Conservation (phyloP, 2,113 vertebrate species). For the Oplegnathus fasciatus region DNA sequence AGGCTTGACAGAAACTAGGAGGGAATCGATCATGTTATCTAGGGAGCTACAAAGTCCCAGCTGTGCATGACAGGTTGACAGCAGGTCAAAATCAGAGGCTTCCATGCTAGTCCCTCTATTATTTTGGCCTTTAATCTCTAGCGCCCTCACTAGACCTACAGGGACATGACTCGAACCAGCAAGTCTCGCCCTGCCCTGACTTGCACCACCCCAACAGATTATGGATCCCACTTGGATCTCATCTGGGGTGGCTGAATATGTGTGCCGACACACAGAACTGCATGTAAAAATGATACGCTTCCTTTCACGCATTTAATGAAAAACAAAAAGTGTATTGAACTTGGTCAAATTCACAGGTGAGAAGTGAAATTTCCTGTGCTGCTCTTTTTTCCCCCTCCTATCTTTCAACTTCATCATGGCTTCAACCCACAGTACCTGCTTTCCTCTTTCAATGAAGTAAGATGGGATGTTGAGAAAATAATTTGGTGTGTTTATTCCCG, state of each 20-base stretch:
- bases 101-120: conserved; percentile 25
- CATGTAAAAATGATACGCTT: conserved; percentile 33
- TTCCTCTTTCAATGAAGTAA: conserved; percentile 28
- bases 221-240: conserved; percentile 32
- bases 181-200: conserved; percentile 58
- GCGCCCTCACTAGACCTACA: conserved; percentile 58
- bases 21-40: conserved; percentile 39
- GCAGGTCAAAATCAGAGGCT: conserved; percentile 21
- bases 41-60: conserved; percentile 42
- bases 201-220: conserved; percentile 27
- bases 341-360: conserved; percentile 34
- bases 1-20: conserved; percentile 53
- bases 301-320: conserved; percentile 14
- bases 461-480: conserved; percentile 39
- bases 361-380: conserved; percentile 52
- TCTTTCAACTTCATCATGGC: conserved; percentile 52
- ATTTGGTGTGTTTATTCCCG: conserved; percentile 47
- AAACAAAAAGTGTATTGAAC: neutral
- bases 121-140: conserved; percentile 59
- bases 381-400: neutral
- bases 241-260: conserved; percentile 31
- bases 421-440: conserved; percentile 56
- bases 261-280: conserved; percentile 46
- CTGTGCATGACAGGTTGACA: conserved; percentile 40
- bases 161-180: conserved; percentile 74